Percentiles rank a stretch among this genome's conserved stretches.
phyloP scores from a whole-genome alignment of 2,888 invertebrate genomes.

The Gnatocerus cornutus region DNA sequence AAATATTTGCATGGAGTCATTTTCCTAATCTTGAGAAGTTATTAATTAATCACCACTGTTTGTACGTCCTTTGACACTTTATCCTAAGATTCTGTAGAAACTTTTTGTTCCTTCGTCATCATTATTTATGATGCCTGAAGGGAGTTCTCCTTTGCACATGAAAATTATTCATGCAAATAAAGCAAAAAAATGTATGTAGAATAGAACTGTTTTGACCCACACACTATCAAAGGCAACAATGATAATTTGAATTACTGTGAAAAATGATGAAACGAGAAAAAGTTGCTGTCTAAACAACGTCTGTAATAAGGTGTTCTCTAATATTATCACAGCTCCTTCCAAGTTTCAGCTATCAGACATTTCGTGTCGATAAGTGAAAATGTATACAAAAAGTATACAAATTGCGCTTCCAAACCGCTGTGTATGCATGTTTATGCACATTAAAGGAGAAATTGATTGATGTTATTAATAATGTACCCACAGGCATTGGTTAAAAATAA shows the following conservation, averaged over 20 bases:
- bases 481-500: neutral
- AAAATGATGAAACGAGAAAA: neutral
- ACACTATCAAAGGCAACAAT: neutral
- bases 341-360: slow-evolving; percentile 8
- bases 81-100: slow-evolving; percentile 34
- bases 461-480: neutral
- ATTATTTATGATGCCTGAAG: slow-evolving; percentile 34
- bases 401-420: neutral
- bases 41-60: slow-evolving; percentile 44
- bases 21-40: slow-evolving; percentile 31
- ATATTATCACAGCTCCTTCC: neutral
- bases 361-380: slow-evolving; percentile 14
- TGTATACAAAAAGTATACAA: slow-evolving; percentile 4
- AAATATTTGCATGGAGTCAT: slow-evolving; percentile 32
- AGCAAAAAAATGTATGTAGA: slow-evolving; percentile 19
- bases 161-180: slow-evolving; percentile 32
- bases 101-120: slow-evolving; percentile 40
- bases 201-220: slow-evolving; percentile 17
- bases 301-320: neutral
- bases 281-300: too few relatives aligned
- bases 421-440: neutral
- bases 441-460: neutral
- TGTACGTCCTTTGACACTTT: slow-evolving; percentile 43
- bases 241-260: neutral
- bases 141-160: slow-evolving; percentile 27